Conservation (phyloP, 2,888 invertebrate genomes). For the Noctua comes region DNA sequence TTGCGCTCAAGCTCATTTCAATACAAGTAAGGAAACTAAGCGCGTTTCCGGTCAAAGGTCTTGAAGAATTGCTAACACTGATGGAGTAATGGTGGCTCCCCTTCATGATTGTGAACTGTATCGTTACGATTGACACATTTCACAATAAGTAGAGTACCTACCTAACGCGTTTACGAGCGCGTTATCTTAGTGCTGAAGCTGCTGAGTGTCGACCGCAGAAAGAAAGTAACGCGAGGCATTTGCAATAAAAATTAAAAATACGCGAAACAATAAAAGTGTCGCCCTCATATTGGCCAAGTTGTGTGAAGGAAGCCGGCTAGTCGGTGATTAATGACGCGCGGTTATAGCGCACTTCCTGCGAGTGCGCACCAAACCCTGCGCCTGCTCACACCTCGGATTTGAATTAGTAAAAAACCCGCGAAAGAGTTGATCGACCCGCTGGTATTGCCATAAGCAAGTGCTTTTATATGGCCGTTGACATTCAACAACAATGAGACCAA, state of each 20-base stretch:
- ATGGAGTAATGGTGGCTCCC: constrained; percentile 15
- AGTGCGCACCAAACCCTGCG: constrained; percentile 71
- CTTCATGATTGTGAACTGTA: not conserved
- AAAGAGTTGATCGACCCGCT: constrained; percentile 72
- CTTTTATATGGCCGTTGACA: constrained; percentile 69
- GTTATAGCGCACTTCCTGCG: constrained; percentile 84
- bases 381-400: constrained; percentile 67
- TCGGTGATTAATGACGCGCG: constrained; percentile 79
- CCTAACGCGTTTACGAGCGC: constrained; percentile 23
- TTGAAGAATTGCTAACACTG: constrained; percentile 51
- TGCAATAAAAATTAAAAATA: constrained; percentile 71
- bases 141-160: constrained; percentile 22
- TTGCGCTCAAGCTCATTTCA: constrained; percentile 84
- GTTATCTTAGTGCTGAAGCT: constrained; percentile 48
- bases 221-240: constrained; percentile 46
- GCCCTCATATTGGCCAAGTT: constrained; percentile 70
- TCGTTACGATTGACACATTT: constrained; percentile 21
- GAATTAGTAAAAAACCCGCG: constrained; percentile 73
- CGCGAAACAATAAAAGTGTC: constrained; percentile 83
- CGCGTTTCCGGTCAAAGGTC: constrained; percentile 82
- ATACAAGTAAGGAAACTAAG: constrained; percentile 81
- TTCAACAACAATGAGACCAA: constrained; percentile 64
- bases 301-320: constrained; percentile 78
- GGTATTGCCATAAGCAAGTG: constrained; percentile 56
- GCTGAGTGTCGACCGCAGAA: constrained; percentile 47